Percentiles rank a stretch among this genome's conserved stretches.
phyloP scores from a whole-genome alignment of 2,113 vertebrate species.

The Tapirus terrestris region DNA sequence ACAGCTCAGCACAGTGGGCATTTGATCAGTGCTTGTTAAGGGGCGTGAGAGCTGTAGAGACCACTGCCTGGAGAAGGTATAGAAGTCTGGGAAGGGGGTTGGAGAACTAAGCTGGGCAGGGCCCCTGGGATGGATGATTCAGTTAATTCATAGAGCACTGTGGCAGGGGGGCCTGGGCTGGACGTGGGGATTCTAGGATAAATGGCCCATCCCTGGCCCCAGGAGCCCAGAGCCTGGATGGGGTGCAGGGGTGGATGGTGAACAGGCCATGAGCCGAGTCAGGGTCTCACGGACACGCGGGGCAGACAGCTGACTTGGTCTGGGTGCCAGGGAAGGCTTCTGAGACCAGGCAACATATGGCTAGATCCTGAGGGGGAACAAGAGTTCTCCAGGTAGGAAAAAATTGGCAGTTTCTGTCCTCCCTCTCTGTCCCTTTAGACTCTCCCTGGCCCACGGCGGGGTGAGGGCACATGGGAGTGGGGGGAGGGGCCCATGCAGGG shows the following conservation, averaged over 20 bases:
- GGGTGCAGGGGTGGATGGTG: not conserved
- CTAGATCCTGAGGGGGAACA: fast-evolving
- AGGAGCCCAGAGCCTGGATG: not conserved
- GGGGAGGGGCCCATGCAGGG: fast-evolving
- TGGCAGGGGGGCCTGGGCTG: not conserved
- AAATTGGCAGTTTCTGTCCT: fast-evolving
- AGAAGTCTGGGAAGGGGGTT: not conserved
- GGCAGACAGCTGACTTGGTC: not conserved
- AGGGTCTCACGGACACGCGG: not conserved
- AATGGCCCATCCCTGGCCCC: not conserved
- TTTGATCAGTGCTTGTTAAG: fast-evolving
- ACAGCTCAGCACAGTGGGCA: not conserved
- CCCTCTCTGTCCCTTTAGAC: not conserved
- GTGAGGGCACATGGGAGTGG: not conserved
- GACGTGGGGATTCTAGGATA: fast-evolving
- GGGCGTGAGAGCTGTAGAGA: not conserved
- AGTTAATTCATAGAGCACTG: fast-evolving
- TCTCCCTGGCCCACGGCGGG: not conserved
- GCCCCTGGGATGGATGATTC: fast-evolving
- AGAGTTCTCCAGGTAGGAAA: not conserved
- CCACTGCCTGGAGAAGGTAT: fast-evolving
- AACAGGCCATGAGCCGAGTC: fast-evolving
- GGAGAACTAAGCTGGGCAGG: not conserved
- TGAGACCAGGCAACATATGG: not conserved
- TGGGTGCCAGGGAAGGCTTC: not conserved